Conservation (phyloP, 2,797 vertebrate species). For the Chaetophractus vellerosus region DNA sequence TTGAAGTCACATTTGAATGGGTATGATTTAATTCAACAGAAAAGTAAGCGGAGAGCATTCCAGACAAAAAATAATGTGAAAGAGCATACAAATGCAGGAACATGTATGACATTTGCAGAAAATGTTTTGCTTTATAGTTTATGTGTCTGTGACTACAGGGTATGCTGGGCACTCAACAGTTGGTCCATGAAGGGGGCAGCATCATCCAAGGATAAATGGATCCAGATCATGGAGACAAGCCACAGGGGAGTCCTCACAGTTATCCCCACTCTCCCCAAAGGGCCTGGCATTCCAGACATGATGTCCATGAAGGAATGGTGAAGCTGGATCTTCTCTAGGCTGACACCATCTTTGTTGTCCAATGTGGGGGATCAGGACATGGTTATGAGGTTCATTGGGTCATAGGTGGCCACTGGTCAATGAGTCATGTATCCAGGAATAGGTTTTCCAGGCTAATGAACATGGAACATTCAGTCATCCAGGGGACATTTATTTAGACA, state of each 20-base stretch:
- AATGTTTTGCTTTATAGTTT: not conserved
- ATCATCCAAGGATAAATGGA: not conserved
- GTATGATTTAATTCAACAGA: not conserved
- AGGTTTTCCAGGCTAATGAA: not conserved
- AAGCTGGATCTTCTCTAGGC: not conserved
- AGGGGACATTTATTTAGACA: not conserved
- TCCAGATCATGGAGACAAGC: not conserved
- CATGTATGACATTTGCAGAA: not conserved
- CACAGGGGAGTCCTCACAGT: not conserved
- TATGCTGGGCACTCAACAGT: not conserved
- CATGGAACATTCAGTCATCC: not conserved
- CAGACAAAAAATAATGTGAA: not conserved
- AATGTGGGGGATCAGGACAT: not conserved
- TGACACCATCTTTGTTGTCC: not conserved
- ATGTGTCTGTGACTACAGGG: not conserved
- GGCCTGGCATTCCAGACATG: not conserved
- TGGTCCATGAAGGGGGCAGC: not conserved
- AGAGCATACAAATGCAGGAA: not conserved
- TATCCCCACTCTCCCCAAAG: not conserved
- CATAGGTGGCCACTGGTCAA: not conserved
- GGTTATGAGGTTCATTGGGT: not conserved
- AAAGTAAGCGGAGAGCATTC: not conserved
- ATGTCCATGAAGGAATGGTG: not conserved
- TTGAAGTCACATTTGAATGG: conserved; percentile 28
- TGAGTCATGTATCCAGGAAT: not conserved